Evolutionary conservation across 2,113 vertebrate genomes (phyloP).

Genomic region (Aviceda subcristata): DNA sequence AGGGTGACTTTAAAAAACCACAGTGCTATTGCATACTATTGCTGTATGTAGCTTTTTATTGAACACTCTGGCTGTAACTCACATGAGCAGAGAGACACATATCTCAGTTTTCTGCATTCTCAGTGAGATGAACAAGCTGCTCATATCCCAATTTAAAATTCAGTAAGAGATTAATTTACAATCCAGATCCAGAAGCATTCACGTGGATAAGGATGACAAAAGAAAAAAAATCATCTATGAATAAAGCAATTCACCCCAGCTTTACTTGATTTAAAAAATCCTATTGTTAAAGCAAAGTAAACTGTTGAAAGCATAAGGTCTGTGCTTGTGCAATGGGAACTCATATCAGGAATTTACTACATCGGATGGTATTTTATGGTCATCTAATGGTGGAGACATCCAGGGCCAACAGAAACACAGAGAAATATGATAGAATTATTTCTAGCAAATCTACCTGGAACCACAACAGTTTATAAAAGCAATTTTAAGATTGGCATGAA

Average conservation of each 20-base stretch:
- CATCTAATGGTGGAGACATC: background rate
- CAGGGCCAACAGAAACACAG: background rate
- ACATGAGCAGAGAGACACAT: background rate
- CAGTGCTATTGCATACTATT: background rate
- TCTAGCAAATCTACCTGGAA: background rate
- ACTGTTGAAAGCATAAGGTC: background rate
- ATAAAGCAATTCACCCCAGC: background rate
- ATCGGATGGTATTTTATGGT: background rate
- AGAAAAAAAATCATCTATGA: background rate
- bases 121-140: background rate
- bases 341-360: background rate
- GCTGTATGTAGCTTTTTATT: background rate
- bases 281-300: background rate
- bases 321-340: background rate
- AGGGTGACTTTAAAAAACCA: background rate
- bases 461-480: background rate
- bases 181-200: background rate
- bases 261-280: background rate
- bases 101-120: background rate
- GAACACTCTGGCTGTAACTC: background rate
- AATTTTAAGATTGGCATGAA: background rate
- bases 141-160: background rate
- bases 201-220: background rate
- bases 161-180: constrained; percentile 1
- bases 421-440: background rate